phyloP scores from a whole-genome alignment of 2,113 vertebrate genomes.

The Chiloscyllium plagiosum region DNA sequence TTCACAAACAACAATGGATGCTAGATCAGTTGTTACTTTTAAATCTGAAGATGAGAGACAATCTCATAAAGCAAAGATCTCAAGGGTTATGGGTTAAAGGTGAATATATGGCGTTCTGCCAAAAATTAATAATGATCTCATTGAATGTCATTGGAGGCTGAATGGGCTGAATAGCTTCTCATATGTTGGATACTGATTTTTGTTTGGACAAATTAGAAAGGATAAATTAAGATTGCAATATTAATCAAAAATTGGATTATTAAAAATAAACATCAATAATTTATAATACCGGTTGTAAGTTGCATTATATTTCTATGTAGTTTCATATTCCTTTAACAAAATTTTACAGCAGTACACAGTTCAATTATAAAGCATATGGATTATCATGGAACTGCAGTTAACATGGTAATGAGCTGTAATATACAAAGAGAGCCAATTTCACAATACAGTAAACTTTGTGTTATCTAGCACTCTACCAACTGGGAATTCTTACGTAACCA shows the following conservation, averaged over 20 bases:
- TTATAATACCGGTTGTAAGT: not conserved
- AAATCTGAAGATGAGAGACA: too few relatives aligned
- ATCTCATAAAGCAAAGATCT: too few relatives aligned
- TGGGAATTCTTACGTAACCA: too few relatives aligned
- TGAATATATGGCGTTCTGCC: too few relatives aligned
- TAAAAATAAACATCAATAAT: not conserved
- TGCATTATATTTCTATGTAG: not conserved
- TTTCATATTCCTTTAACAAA: not conserved
- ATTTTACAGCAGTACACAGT: not conserved
- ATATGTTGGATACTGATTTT: not conserved
- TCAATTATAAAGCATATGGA: constrained; percentile 24
- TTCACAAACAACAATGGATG: too few relatives aligned
- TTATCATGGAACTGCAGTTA: not conserved
- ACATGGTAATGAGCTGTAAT: constrained; percentile 27
- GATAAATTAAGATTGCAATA: not conserved
- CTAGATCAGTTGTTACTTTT: too few relatives aligned
- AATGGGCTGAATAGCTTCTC: too few relatives aligned
- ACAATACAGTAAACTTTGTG: not conserved
- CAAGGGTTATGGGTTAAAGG: too few relatives aligned
- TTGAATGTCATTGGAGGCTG: too few relatives aligned
- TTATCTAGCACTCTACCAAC: too few relatives aligned
- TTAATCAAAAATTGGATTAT: not conserved
- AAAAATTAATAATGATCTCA: too few relatives aligned
- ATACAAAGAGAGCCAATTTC: constrained; percentile 30
- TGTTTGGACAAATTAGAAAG: not conserved